A percentile compares a stretch with the other conserved stretches of the same genome.
These are phyloP conservation scores for Melikaiella ostensackeni DNA, from an alignment of 2,888 invertebrate genomes.

Conservation along the genomic window DNA sequence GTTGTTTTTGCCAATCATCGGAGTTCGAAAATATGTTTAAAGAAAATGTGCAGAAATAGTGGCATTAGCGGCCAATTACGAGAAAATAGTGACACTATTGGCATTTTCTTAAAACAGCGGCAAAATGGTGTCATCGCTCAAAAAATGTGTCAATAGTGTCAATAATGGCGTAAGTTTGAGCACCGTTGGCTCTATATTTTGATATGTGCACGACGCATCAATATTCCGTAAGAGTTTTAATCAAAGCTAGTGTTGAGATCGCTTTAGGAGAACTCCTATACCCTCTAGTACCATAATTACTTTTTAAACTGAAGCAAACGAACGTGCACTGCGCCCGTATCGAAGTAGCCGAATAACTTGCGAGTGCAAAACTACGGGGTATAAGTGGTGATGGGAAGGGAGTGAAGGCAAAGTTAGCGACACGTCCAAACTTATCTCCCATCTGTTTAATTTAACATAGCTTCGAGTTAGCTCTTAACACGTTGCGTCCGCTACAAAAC, in stretches of 20 bases:
- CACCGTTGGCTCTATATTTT: too few relatives aligned
- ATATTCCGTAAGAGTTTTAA: too few relatives aligned
- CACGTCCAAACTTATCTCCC: constrained; percentile 70
- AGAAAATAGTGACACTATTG: too few relatives aligned
- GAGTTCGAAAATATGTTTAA: too few relatives aligned
- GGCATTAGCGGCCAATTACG: too few relatives aligned
- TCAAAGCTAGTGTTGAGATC: not conserved
- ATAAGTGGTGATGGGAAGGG: constrained; percentile 50
- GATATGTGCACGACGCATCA: too few relatives aligned
- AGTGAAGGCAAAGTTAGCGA: constrained; percentile 64
- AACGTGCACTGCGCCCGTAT: constrained; percentile 50
- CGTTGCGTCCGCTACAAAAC: constrained; percentile 59
- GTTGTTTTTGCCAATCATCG: too few relatives aligned
- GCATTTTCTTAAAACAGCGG: too few relatives aligned
- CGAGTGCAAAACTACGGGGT: constrained; percentile 54
- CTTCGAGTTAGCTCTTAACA: constrained; percentile 71
- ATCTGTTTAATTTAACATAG: constrained; percentile 72
- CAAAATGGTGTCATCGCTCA: too few relatives aligned
- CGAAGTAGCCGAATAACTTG: constrained; percentile 55
- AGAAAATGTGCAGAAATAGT: too few relatives aligned
- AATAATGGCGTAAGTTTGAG: too few relatives aligned
- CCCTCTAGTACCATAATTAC: not conserved
- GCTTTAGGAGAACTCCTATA: constrained; percentile 1
- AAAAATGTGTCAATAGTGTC: too few relatives aligned
- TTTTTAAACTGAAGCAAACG: not conserved